Base-by-base conservation (phyloP, 2,888 invertebrate species). In the Sphaeridia pumilis region DNA sequence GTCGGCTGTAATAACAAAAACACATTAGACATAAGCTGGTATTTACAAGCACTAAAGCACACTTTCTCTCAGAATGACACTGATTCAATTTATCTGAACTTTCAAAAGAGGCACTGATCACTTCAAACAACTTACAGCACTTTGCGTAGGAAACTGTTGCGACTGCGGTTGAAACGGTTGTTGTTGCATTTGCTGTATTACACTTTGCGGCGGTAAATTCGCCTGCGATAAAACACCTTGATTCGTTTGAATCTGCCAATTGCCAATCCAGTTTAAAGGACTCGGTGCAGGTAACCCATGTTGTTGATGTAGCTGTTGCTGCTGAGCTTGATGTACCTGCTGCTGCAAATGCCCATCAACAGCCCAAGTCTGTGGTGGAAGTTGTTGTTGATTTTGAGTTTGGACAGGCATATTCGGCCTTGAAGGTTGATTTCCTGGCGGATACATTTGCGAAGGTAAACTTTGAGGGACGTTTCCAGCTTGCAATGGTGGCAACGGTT, bases 161-260 rank as follows among this genome's bases (percentile, higher is more conserved):
- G 31, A 17, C 28, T 47, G 64, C 64, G 48, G 64, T 62, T 47
- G 59, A 56, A 34, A 61, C 59, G 46, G 55, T 48, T 24, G 54
- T 43, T 49, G 49, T 50, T 49, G 49, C 27, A 74, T 63, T 54
- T 75, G 75, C 67, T 75, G 76, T 20, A 71, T 58, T 52, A 61
- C 55, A 35, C 52, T 51, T 26, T 56, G 58, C 26, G 58, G 61
- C 17, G 20, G 57, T 27, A 58, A 25, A 53, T 47, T 58, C 26
- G 46, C 20, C 21, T 12, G 27, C 10, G 42, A 17, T 20, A 38
- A 17, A 14, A 38, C 20, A 17, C 38, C 38, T 5, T 14, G 38
- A 38, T 38, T 38, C 20, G 12, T 14, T 17, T 17, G 38, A 20
- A 38, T 38, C 7, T 17, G 5, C 12, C 17, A 5, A 7, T 14